Percentiles rank a stretch among this genome's conserved stretches.
These are phyloP conservation scores for Salarias fasciatus DNA, from an alignment of 2,797 vertebrate genomes.

Conservation along the genomic window DNA sequence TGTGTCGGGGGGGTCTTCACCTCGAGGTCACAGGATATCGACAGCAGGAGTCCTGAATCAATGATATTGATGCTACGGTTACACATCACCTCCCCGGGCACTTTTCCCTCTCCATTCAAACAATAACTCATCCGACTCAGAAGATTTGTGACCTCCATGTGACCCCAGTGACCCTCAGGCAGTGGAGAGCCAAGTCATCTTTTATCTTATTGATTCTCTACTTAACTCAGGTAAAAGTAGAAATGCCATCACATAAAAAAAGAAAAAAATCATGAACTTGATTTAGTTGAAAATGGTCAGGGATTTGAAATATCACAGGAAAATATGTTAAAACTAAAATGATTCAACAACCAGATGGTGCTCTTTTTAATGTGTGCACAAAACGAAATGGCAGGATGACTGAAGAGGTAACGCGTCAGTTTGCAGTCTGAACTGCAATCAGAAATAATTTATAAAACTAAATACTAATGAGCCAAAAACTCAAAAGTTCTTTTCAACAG, in stretches of 20 bases:
- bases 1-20: not conserved
- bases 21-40: constrained; percentile 1
- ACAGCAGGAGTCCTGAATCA: constrained; percentile 4
- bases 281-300: too few species aligned
- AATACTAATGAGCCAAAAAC: not conserved
- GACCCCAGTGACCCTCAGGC: not conserved
- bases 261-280: not conserved
- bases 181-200: too few species aligned
- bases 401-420: too few species aligned
- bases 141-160: constrained; percentile 1
- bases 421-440: not conserved
- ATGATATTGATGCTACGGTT: not conserved
- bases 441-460: not conserved
- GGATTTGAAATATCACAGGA: too few species aligned
- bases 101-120: constrained; percentile 5
- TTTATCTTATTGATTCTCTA: not conserved
- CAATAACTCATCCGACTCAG: constrained; percentile 1
- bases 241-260: not conserved
- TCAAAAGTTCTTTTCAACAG: not conserved
- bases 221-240: not conserved
- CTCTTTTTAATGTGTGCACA: too few species aligned
- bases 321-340: too few species aligned
- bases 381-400: too few species aligned
- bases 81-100: not conserved
- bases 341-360: too few species aligned